Evolutionary conservation across 2,888 invertebrate genomes (phyloP).

Genomic region (Leistus spinibarbis): DNA sequence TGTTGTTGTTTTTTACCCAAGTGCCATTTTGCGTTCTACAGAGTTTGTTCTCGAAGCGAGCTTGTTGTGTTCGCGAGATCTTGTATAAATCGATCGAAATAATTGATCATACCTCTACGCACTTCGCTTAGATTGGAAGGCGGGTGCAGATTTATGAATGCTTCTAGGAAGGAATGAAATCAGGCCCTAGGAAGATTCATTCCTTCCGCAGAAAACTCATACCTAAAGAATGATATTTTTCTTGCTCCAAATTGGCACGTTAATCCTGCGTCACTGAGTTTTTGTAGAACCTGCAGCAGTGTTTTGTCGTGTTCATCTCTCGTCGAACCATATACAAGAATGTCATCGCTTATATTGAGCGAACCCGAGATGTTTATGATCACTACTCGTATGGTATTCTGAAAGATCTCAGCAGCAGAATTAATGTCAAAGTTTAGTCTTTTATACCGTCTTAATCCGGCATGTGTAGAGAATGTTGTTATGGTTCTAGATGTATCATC

Average conservation of each 20-base stretch:
- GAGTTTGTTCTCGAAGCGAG: conserved; percentile 20
- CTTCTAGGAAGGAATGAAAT: conserved; percentile 45
- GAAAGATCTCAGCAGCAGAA: conserved; percentile 56
- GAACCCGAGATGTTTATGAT: conserved; percentile 49
- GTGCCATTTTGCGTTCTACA: conserved; percentile 24
- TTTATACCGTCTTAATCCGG: conserved; percentile 52
- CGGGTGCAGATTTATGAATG: conserved; percentile 43
- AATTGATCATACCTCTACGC: conserved; percentile 49
- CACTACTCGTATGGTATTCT: conserved; percentile 51
- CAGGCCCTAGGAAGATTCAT: conserved; percentile 48
- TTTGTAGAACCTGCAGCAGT: conserved; percentile 45
- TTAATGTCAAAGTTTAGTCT: conserved; percentile 51
- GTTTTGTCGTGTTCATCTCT: conserved; percentile 47
- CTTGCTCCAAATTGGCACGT: conserved; percentile 45
- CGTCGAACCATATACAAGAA: conserved; percentile 48
- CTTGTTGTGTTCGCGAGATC: conserved; percentile 38
- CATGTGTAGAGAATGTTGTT: conserved; percentile 52
- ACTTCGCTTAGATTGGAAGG: conserved; percentile 45
- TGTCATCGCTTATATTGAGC: conserved; percentile 53
- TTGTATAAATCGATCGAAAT: conserved; percentile 41
- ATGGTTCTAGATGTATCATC: conserved; percentile 47
- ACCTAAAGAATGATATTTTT: conserved; percentile 47
- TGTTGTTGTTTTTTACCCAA: conserved; percentile 16
- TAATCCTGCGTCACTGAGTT: conserved; percentile 43
- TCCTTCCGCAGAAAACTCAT: conserved; percentile 45